Base-by-base conservation (phyloP, 2,113 vertebrate species). In the Trachemys scripta region DNA sequence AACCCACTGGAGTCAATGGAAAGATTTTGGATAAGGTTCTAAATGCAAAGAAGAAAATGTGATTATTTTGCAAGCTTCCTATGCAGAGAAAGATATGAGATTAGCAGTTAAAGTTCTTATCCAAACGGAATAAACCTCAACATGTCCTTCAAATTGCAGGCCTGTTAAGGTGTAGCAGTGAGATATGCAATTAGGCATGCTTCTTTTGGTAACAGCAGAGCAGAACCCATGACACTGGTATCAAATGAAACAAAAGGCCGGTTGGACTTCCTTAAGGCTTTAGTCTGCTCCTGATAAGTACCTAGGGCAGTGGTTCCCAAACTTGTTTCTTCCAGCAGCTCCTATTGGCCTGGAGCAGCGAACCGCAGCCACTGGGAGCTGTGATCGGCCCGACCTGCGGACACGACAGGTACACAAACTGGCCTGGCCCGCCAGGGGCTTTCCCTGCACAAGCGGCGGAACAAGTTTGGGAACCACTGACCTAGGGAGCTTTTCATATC, bases 401-500 rank as follows among this genome's bases (percentile, higher is more conserved):
- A 50, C 50, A 0, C 50, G 50, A 13, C 50, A 50, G 13, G 50
- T 50, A 50, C 13, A 14, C 50, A 50, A 50, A 50, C 13, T 14
- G 50, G 50, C 50, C 50, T 1, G 13, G 13, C 13, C 50, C 50
- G 2, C 50, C 50, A 50, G 50, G 50, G 2, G 50, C 50, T 50
- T 50, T 50, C 50, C 50, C 50, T 50, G 50, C 50, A 5, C 13
- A 50, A 50, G 13, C 13, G 13, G 13, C 1, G 50, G 50, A 50
- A 14, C 50, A 50, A 50, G 50, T 50, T 50, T 50, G 50, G 50
- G 50, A 50, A 50, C 50, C 13, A 50, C 50, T 50, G 50, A 85
- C 85, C 89, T 89, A 17, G 45, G 82, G 96, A 97, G 94, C 93
- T 96, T 95, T 95, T 95, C 90, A 80, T 93, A 90, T 95, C 80